A percentile compares a stretch with the other conserved stretches of the same genome.
phyloP scores from a whole-genome alignment of 2,113 vertebrate species.

The Agapornis roseicollis region DNA sequence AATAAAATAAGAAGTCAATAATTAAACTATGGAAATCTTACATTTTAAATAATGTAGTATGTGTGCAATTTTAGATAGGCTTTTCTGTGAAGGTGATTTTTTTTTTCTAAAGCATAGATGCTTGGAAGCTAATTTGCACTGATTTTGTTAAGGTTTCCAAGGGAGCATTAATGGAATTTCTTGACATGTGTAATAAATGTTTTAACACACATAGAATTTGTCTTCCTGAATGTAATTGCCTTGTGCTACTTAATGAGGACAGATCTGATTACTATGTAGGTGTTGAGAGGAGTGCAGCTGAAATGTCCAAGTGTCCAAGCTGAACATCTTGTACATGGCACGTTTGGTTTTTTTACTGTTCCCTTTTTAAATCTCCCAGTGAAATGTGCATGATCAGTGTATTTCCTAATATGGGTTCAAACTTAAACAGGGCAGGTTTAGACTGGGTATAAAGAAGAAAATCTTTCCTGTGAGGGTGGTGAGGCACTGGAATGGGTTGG shows the following conservation, averaged over 20 bases:
- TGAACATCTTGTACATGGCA: neutral
- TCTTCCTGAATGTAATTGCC: neutral
- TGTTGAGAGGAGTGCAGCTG: neutral
- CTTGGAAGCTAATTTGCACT: neutral
- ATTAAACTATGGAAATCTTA: neutral
- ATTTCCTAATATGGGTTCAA: neutral
- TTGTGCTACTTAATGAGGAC: neutral
- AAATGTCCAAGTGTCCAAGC: neutral
- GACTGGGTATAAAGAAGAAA: too few relatives aligned
- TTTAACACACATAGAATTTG: neutral
- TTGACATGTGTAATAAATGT: neutral
- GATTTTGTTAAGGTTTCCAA: neutral
- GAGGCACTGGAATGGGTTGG: too few relatives aligned
- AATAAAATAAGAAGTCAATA: neutral
- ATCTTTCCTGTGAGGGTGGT: too few relatives aligned
- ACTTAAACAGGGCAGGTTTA: too few relatives aligned
- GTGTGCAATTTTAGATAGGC: neutral
- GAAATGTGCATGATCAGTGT: neutral
- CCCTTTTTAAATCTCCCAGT: neutral
- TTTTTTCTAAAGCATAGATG: neutral
- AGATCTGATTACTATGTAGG: neutral
- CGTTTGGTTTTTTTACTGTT: fast-evolving
- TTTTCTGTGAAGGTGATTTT: neutral
- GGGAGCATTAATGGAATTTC: neutral
- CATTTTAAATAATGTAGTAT: neutral